Evolutionary conservation across 1,140 invertebrate species (phyloP).

Genomic region (Brachionus plicatilis): DNA sequence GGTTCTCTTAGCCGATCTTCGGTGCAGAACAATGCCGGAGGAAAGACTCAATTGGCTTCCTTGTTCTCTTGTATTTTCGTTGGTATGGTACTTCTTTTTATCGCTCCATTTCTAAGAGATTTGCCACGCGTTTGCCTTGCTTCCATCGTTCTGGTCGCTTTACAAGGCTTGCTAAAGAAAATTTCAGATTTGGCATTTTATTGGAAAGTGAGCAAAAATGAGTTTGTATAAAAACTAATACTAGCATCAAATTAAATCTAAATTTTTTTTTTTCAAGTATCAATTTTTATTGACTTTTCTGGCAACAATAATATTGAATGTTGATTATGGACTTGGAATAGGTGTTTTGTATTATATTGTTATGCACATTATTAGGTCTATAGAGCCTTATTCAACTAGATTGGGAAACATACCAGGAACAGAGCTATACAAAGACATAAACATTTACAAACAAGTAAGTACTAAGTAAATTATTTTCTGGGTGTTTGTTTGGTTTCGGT

Average conservation of each 20-base stretch:
- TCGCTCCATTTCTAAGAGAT: constrained; percentile 55
- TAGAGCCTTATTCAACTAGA: constrained; percentile 48
- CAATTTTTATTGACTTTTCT: constrained; percentile 41
- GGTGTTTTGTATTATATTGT: constrained; percentile 40
- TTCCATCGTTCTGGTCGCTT: constrained; percentile 58
- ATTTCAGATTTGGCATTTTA: constrained; percentile 48
- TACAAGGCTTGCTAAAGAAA: constrained; percentile 57
- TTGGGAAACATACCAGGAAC: constrained; percentile 39
- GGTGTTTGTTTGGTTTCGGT: too few species aligned
- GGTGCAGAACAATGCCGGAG: constrained; percentile 57
- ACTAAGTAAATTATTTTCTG: too few species aligned
- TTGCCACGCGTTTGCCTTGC: constrained; percentile 51
- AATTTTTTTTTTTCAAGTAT: constrained; percentile 38
- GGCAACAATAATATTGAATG: constrained; percentile 39
- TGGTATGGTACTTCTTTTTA: constrained; percentile 57
- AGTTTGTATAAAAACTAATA: constrained; percentile 40
- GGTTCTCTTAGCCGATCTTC: constrained; percentile 58
- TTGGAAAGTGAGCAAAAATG: constrained; percentile 50
- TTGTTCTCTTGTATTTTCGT: constrained; percentile 47
- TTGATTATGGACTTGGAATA: constrained; percentile 45
- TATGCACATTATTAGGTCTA: constrained; percentile 45
- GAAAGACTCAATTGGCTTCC: constrained; percentile 52
- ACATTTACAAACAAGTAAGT: constrained; percentile 17
- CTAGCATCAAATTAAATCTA: too few species aligned
- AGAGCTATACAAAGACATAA: constrained; percentile 39